Percentiles rank a stretch among this genome's conserved stretches.
Conservation (phyloP, 2,797 vertebrate species). For the Malacoraja senta region DNA sequence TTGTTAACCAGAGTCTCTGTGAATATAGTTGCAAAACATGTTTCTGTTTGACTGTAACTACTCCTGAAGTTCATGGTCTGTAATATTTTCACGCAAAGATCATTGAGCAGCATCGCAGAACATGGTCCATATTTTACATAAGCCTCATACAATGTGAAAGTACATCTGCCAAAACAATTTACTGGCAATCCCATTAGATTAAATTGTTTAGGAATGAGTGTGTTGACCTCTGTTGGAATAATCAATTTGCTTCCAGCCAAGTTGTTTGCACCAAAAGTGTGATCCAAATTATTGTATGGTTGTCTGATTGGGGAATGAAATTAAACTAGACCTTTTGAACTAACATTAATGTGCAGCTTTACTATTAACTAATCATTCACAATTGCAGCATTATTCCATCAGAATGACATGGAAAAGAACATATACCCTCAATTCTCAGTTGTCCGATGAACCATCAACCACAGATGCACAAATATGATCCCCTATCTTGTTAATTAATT, state of each 20-base stretch:
- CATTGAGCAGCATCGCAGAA: not conserved
- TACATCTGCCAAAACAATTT: not conserved
- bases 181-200: not conserved
- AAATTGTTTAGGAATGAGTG: not conserved
- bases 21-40: not conserved
- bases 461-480: not conserved
- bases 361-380: not conserved
- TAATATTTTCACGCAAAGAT: not conserved
- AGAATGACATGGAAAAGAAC: not conserved
- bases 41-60: not conserved
- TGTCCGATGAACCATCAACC: not conserved
- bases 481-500: not conserved
- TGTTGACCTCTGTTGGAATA: conserved; percentile 1
- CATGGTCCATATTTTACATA: conserved; percentile 1
- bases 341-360: not conserved
- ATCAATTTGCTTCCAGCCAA: not conserved
- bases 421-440: not conserved
- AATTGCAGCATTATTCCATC: not conserved
- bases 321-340: not conserved
- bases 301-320: no score
- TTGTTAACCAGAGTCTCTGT: not conserved
- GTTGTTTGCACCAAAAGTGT: not conserved
- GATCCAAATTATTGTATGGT: not conserved
- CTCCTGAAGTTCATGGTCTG: no score
- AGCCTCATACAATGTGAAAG: not conserved